Evolutionary conservation across 2,113 vertebrate species (phyloP).

Genomic region (Chionis minor): DNA sequence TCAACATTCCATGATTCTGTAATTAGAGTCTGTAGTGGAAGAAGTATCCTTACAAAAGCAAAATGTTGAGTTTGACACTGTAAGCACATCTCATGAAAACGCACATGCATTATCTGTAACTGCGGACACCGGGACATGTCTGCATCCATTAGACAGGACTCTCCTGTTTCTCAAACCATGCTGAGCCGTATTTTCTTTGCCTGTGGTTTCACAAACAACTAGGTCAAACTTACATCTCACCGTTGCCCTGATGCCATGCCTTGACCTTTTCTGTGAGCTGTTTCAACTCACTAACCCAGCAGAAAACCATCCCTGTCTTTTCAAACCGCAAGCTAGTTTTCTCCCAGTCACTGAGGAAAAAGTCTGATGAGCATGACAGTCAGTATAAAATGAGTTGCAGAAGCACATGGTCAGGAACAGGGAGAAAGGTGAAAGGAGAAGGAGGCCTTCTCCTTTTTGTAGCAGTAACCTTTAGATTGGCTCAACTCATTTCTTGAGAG

Average conservation of each 20-base stretch:
- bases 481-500: neutral
- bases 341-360: neutral
- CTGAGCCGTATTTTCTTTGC: neutral
- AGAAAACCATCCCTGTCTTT: neutral
- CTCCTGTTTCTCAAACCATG: neutral
- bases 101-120: neutral
- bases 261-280: neutral
- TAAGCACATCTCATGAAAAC: neutral
- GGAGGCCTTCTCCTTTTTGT: neutral
- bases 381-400: neutral
- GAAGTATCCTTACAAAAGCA: neutral
- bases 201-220: neutral
- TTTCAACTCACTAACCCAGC: neutral
- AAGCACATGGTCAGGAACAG: neutral
- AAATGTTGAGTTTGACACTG: fast-evolving
- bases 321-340: neutral
- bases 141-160: neutral
- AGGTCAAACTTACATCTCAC: neutral
- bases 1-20: too few species aligned
- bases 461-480: neutral
- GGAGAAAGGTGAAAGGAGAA: neutral
- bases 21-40: neutral
- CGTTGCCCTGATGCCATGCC: neutral
- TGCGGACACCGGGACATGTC: neutral
- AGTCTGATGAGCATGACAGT: neutral